Evolutionary conservation across 2,888 invertebrate genomes (phyloP).

Genomic region (Idaea dimidiata): DNA sequence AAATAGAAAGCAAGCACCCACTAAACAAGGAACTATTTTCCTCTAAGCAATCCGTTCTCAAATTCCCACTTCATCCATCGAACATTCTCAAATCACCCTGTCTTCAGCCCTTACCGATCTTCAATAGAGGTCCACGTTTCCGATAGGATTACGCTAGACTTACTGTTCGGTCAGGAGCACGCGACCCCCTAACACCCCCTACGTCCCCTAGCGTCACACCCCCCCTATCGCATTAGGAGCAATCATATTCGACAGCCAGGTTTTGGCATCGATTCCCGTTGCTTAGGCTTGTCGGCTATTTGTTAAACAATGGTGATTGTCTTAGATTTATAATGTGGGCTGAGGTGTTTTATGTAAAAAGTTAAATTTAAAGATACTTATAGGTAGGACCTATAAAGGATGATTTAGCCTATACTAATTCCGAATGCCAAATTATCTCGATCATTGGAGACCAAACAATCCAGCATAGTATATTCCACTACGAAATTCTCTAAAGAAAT

Average conservation of each 20-base stretch:
- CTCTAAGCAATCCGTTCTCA: too few relatives aligned
- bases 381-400: too few relatives aligned
- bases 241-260: conserved; percentile 79
- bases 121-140: conserved; percentile 77
- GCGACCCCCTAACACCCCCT: conserved; percentile 57
- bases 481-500: too few relatives aligned
- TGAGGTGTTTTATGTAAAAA: conserved; percentile 42
- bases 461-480: too few relatives aligned
- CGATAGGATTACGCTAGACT: conserved; percentile 80
- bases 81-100: conserved; percentile 49
- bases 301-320: conserved; percentile 74
- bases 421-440: too few relatives aligned
- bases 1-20: too few relatives aligned
- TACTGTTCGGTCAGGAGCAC: conserved; percentile 79
- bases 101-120: conserved; percentile 66
- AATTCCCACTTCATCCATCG: conserved; percentile 11
- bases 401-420: too few relatives aligned
- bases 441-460: too few relatives aligned
- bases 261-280: conserved; percentile 77
- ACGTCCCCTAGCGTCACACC: conserved; percentile 30
- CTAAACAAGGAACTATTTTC: too few relatives aligned
- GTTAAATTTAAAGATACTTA: too few relatives aligned
- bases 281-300: conserved; percentile 72
- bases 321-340: conserved; percentile 59
- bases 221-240: conserved; percentile 73